Conservation (phyloP, 23 tunicate genomes). For the Ciona savignyi region DNA sequence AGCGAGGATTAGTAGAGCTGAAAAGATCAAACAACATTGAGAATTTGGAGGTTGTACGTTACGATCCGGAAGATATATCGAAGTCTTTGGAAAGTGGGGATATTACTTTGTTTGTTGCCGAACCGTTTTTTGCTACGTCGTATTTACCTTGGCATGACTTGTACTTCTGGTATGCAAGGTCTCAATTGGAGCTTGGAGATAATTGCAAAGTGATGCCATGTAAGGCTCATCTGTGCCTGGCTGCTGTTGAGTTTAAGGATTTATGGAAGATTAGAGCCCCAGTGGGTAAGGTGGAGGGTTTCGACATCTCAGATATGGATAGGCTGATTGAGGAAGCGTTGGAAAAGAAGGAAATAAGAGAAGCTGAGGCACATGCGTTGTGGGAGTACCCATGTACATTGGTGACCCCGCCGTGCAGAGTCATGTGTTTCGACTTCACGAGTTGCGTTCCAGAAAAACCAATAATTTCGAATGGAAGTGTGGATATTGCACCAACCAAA, state of each 20-base stretch:
- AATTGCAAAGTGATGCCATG: slow-evolving; percentile 44
- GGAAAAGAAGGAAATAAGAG: slow-evolving; percentile 54
- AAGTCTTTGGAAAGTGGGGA: slow-evolving; percentile 12
- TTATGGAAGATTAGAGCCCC: slow-evolving; percentile 89
- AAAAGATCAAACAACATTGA: slow-evolving; percentile 23
- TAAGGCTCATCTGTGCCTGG: slow-evolving; percentile 31
- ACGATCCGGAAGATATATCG: background rate
- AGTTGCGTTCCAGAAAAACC: slow-evolving; percentile 23
- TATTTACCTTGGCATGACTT: slow-evolving; percentile 82
- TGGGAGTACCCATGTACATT: slow-evolving; percentile 81
- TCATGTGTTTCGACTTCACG: slow-evolving; percentile 52
- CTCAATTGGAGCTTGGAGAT: slow-evolving; percentile 22
- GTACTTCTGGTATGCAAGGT: slow-evolving; percentile 68
- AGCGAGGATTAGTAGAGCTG: slow-evolving; percentile 31
- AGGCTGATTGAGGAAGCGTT: slow-evolving; percentile 56
- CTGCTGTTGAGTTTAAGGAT: slow-evolving; percentile 54
- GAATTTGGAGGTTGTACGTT: background rate
- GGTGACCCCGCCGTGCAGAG: slow-evolving; percentile 19
- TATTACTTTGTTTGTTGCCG: slow-evolving; percentile 38
- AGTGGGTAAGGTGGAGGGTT: slow-evolving; percentile 70
- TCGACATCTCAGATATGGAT: slow-evolving; percentile 83
- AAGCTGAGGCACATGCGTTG: slow-evolving; percentile 74
- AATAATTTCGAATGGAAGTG: background rate
- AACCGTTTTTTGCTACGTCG: slow-evolving; percentile 76
- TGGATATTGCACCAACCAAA: no score